Conservation (phyloP, 2,113 vertebrate species). For the Stegostoma tigrinum region DNA sequence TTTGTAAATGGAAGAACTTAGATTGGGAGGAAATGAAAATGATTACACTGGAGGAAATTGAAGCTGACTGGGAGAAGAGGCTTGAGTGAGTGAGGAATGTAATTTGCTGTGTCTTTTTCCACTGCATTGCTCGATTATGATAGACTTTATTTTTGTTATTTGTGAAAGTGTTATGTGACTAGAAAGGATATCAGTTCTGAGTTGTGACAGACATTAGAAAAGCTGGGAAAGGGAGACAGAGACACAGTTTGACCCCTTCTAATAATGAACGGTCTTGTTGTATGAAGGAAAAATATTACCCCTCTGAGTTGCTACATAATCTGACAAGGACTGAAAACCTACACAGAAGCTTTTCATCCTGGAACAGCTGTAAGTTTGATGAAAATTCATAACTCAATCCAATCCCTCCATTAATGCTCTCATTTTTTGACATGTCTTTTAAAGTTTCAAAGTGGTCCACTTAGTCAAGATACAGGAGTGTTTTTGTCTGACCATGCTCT, state of each 20-base stretch:
- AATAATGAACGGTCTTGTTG: background rate
- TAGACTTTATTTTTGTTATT: background rate
- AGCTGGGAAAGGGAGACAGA: background rate
- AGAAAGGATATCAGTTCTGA: background rate
- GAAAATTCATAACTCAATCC: background rate
- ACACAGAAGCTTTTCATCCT: background rate
- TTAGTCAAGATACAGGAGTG: no score
- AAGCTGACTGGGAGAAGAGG: background rate
- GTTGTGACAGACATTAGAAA: background rate
- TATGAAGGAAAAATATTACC: background rate
- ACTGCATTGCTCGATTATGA: background rate
- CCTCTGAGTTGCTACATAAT: background rate
- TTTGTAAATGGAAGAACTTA: background rate
- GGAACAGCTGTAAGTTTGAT: background rate
- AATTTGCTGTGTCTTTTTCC: background rate
- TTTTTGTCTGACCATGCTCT: no score
- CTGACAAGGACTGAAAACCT: constrained; percentile 3
- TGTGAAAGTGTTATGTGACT: background rate
- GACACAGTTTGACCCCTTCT: background rate
- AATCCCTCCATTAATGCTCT: background rate
- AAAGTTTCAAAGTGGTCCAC: no score
- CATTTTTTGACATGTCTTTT: no score
- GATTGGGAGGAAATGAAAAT: background rate
- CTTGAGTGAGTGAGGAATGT: background rate
- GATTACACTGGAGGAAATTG: background rate